These are phyloP conservation scores for Diabrotica virgifera DNA, from an alignment of 1,140 invertebrate species.

Conservation along the genomic window DNA sequence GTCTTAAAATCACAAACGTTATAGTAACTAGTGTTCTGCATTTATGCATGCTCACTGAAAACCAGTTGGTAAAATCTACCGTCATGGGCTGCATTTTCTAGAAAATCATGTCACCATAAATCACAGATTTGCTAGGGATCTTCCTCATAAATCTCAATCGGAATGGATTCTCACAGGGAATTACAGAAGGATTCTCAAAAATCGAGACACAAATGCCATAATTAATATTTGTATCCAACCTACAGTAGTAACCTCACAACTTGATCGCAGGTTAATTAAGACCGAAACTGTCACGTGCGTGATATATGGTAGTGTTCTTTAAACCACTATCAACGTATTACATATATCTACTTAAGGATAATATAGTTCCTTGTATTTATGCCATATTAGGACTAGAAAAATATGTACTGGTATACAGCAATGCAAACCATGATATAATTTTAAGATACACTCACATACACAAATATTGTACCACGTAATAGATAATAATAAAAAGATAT, in stretches of 20 bases:
- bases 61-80: no score
- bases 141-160: neutral
- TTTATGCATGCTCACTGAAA: no score
- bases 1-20: no score
- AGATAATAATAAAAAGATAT: no score
- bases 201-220: conserved; percentile 4
- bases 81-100: no score
- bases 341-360: conserved; percentile 10
- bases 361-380: conserved; percentile 9
- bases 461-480: no score
- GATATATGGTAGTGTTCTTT: neutral
- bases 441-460: no score
- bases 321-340: neutral
- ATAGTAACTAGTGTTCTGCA: no score
- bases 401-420: neutral
- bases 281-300: neutral
- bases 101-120: neutral
- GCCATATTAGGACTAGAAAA: conserved; percentile 2
- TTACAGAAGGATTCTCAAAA: conserved; percentile 1
- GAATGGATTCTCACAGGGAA: conserved; percentile 3
- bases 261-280: conserved; percentile 6
- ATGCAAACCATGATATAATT: no score
- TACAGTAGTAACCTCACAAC: neutral
- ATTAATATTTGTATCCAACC: neutral
- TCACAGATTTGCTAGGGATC: neutral